These are phyloP conservation scores for Neodiprion fabricii DNA, from an alignment of 1,140 invertebrate genomes.

Conservation along the genomic window DNA sequence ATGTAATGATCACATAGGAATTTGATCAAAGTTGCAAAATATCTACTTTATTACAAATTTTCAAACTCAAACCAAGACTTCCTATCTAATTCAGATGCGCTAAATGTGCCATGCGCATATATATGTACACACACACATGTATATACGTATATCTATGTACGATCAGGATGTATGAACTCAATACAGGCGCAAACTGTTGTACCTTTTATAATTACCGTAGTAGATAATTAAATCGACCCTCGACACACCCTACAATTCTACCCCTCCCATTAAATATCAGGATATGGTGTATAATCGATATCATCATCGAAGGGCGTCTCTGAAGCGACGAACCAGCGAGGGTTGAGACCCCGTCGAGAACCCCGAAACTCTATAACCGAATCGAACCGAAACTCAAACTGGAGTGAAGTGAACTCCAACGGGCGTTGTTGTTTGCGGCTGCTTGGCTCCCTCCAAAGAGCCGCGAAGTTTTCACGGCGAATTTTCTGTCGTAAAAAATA, in stretches of 20 bases:
- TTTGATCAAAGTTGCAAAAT: no score
- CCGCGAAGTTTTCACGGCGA: no score
- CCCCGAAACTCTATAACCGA: conserved; percentile 17
- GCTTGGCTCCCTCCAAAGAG: no score
- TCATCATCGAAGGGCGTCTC: conserved; percentile 45
- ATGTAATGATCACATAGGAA: no score
- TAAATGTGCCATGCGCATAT: no score
- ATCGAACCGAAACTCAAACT: conserved; percentile 28
- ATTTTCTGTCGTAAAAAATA: no score
- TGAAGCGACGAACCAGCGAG: not conserved
- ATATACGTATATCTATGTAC: not conserved
- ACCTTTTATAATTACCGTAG: conserved; percentile 47
- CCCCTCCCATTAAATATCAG: conserved; percentile 18
- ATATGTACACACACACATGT: not conserved
- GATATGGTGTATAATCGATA: conserved; percentile 57
- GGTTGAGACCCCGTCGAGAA: conserved; percentile 34
- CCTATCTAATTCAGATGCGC: no score
- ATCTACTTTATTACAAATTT: no score
- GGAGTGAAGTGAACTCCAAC: not conserved
- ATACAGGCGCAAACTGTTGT: no score
- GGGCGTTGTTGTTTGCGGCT: no score
- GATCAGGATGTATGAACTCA: no score
- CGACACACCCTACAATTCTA: conserved; percentile 34
- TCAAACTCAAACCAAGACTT: no score
- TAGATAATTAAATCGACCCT: conserved; percentile 50